Conservation (phyloP, 2,113 vertebrate species). For the Ophthalmolycus amberensis region DNA sequence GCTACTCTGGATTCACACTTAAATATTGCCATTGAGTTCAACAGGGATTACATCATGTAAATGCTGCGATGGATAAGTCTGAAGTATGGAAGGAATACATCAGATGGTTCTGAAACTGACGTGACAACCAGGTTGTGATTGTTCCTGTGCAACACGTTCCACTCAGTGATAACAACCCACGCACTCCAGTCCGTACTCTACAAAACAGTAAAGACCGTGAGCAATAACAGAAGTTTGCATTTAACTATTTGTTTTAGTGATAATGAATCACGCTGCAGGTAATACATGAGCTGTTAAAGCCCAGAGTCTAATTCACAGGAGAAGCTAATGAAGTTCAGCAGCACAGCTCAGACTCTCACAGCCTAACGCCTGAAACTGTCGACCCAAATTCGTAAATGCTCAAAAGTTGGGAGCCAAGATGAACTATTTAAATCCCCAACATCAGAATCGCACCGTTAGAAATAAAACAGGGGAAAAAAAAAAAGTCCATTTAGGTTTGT, state of each 20-base stretch:
- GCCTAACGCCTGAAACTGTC: not conserved
- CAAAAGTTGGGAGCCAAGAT: constrained; percentile 36
- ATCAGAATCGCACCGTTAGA: constrained; percentile 50
- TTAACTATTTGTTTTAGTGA: constrained; percentile 18
- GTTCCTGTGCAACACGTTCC: constrained; percentile 50
- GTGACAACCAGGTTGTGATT: constrained; percentile 43
- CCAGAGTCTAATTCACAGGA: constrained; percentile 38
- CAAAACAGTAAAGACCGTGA: not conserved
- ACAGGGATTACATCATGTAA: constrained; percentile 24
- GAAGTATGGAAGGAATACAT: constrained; percentile 26
- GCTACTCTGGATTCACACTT: constrained; percentile 40
- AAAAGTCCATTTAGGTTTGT: constrained; percentile 53
- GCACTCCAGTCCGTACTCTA: constrained; percentile 7
- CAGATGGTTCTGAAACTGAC: constrained; percentile 24
- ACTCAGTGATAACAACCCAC: constrained; percentile 41
- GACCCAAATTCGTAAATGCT: constrained; percentile 62
- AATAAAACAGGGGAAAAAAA: not conserved
- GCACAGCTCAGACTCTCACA: constrained; percentile 43
- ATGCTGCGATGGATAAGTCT: constrained; percentile 8
- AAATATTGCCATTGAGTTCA: constrained; percentile 26
- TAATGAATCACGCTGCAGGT: constrained; percentile 22
- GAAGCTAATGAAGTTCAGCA: constrained; percentile 42
- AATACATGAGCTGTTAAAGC: constrained; percentile 21
- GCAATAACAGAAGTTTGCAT: constrained; percentile 26
- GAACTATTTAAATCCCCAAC: constrained; percentile 55